A percentile compares a stretch with the other conserved stretches of the same genome.
phyloP scores from a whole-genome alignment of 2,888 invertebrate species.

The Polylopha cassiicola region DNA sequence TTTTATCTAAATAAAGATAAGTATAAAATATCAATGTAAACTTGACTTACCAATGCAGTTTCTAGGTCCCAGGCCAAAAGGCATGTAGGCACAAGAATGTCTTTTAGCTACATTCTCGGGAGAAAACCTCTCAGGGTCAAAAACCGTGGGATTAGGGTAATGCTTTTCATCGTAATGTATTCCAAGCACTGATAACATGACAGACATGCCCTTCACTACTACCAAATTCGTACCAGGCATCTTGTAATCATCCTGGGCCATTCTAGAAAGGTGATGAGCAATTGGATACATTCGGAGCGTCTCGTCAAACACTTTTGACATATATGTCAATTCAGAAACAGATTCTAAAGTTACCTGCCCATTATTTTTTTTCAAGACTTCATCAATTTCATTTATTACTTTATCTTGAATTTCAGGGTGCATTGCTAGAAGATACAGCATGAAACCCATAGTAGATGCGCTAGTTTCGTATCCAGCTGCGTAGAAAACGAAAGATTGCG shows the following conservation, averaged over 20 bases:
- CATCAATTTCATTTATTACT: conserved; percentile 7
- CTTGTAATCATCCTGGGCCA: neutral
- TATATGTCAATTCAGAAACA: conserved; percentile 5
- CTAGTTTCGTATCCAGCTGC: conserved; percentile 4
- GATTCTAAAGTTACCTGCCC: neutral
- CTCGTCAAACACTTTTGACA: conserved; percentile 6
- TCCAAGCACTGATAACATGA: conserved; percentile 7
- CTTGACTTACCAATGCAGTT: conserved; percentile 20
- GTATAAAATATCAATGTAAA: too few species aligned
- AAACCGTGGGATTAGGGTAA: conserved; percentile 18
- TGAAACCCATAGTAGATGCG: conserved; percentile 10
- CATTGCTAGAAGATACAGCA: conserved; percentile 11
- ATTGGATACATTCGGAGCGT: conserved; percentile 13
- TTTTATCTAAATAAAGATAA: too few species aligned
- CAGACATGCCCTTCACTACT: conserved; percentile 10
- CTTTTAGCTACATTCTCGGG: conserved; percentile 9
- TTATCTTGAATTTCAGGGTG: conserved; percentile 10
- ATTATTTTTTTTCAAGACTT: conserved; percentile 1
- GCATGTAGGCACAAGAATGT: conserved; percentile 15
- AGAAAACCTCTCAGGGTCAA: conserved; percentile 23
- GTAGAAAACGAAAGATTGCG: conserved; percentile 6
- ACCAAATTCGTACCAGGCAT: conserved; percentile 12
- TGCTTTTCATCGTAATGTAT: conserved; percentile 20
- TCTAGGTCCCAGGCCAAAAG: conserved; percentile 20
- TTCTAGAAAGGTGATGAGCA: neutral